These are phyloP conservation scores for Stramonita haemastoma DNA, from an alignment of 2,888 invertebrate genomes.

Conservation along the genomic window DNA sequence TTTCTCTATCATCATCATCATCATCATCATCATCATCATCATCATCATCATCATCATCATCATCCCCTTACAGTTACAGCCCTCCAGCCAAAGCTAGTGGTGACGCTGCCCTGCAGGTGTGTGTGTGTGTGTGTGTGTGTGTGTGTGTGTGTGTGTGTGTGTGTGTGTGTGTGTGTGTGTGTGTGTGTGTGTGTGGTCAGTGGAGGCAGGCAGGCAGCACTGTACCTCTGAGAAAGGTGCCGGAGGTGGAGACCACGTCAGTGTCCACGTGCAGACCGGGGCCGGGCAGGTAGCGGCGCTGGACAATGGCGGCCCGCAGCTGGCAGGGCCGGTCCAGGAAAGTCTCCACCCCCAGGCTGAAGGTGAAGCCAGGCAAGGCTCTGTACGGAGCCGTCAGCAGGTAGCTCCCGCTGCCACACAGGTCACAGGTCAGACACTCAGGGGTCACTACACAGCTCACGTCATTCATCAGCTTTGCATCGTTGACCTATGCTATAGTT, in stretches of 20 bases:
- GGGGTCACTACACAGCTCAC: background rate
- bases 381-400: constrained; percentile 18
- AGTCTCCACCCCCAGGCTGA: constrained; percentile 38
- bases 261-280: no score
- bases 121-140: no score
- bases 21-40: background rate
- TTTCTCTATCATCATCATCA: background rate
- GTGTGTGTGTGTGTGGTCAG: background rate
- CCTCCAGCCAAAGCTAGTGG: background rate
- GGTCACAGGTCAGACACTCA: no score
- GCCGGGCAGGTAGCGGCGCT: background rate
- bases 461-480: background rate
- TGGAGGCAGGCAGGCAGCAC: background rate
- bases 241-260: background rate
- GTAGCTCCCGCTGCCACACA: constrained; percentile 25
- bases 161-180: no score
- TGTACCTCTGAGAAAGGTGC: constrained; percentile 10
- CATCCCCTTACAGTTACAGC: background rate
- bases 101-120: background rate
- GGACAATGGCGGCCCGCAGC: constrained; percentile 1
- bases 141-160: no score
- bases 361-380: constrained; percentile 32
- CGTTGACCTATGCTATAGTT: background rate
- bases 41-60: background rate
- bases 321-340: constrained; percentile 13